Evolutionary conservation across 2,797 vertebrate species (phyloP).

Genomic region (Psittacula derbiana): DNA sequence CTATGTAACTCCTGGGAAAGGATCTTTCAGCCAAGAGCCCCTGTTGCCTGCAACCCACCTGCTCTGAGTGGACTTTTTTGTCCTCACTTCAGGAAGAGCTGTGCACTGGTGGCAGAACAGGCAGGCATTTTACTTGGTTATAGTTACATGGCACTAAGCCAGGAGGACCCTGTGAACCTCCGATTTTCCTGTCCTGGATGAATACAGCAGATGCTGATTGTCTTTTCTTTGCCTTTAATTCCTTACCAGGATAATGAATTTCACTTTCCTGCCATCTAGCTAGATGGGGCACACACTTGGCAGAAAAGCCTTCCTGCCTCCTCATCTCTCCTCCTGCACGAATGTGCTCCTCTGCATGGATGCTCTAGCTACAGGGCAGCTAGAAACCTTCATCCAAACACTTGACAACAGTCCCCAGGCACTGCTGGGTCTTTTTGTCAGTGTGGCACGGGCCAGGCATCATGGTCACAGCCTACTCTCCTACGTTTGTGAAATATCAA

Average conservation of each 20-base stretch:
- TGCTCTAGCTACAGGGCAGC: background rate
- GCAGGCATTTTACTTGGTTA: background rate
- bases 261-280: background rate
- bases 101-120: background rate
- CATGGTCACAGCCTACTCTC: background rate
- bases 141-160: background rate
- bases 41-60: background rate
- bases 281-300: background rate
- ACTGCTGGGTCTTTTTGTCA: background rate
- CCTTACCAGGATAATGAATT: background rate
- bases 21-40: background rate
- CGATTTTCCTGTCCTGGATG: background rate
- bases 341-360: background rate
- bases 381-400: background rate
- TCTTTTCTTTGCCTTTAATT: background rate
- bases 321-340: background rate
- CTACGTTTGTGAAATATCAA: background rate
- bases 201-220: background rate
- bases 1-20: background rate
- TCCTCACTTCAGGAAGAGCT: background rate
- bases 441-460: background rate
- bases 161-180: background rate
- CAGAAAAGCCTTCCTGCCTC: background rate
- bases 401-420: background rate
- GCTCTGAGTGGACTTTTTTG: background rate